These are phyloP conservation scores for Diachrysia chrysitis DNA, from an alignment of 2,888 invertebrate species.

Conservation along the genomic window DNA sequence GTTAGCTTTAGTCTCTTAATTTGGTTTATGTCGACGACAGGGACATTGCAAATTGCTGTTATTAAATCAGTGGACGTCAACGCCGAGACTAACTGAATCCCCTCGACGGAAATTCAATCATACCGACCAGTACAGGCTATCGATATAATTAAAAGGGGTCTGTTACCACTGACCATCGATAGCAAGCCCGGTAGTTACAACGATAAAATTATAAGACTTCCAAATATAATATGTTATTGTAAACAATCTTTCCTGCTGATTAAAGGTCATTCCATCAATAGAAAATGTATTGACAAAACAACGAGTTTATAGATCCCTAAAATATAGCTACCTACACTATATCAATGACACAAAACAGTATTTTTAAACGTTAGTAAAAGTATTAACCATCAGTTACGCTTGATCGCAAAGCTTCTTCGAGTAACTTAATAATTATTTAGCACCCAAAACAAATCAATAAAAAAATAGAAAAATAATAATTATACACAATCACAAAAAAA, in stretches of 20 bases:
- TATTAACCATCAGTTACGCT: conserved; percentile 16
- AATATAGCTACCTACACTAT: neutral
- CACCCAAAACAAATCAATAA: conserved; percentile 27
- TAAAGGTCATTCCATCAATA: conserved; percentile 13
- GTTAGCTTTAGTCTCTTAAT: neutral
- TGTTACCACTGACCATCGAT: conserved; percentile 38
- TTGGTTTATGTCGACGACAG: neutral
- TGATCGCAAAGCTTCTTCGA: conserved; percentile 26
- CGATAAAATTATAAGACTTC: conserved; percentile 34
- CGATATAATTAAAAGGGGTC: conserved; percentile 52
- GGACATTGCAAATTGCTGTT: conserved; percentile 25
- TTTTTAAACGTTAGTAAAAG: conserved; percentile 8
- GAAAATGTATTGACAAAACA: conserved; percentile 10
- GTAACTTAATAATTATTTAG: conserved; percentile 15
- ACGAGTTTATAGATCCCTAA: conserved; percentile 4
- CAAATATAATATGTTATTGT: conserved; percentile 25
- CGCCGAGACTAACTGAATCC: conserved; percentile 43
- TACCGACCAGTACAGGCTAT: conserved; percentile 50
- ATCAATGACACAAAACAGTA: conserved; percentile 13
- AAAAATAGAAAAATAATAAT: conserved; percentile 23
- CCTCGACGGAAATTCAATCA: conserved; percentile 66
- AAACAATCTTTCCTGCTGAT: conserved; percentile 31
- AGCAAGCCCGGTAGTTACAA: conserved; percentile 17
- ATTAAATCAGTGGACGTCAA: conserved; percentile 30
- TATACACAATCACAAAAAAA: conserved; percentile 41